These are phyloP conservation scores for Hylaeus anthracinus DNA, from an alignment of 1,140 invertebrate genomes.

Conservation along the genomic window DNA sequence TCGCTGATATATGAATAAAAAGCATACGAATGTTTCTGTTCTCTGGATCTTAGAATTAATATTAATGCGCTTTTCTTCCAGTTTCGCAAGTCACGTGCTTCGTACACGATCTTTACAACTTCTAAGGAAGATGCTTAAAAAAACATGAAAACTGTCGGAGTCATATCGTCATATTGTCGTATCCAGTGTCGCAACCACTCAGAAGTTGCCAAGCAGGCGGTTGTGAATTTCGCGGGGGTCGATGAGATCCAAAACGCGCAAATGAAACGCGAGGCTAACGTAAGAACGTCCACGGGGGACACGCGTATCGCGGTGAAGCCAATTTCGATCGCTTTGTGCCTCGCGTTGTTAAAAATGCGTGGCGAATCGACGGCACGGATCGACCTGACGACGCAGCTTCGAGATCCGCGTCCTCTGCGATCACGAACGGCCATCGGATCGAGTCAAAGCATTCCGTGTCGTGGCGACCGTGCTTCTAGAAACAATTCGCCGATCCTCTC, in stretches of 20 bases:
- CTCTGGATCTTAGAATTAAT: no score
- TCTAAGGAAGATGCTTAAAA: no score
- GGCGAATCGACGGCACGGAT: constrained; percentile 58
- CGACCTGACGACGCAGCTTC: constrained; percentile 61
- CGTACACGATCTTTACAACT: no score
- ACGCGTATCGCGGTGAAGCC: constrained; percentile 53
- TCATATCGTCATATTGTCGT: no score
- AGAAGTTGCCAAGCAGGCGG: no score
- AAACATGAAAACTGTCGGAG: no score
- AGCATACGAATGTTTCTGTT: no score
- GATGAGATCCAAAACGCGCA: not conserved
- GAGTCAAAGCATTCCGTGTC: constrained; percentile 63
- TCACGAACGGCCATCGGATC: constrained; percentile 58
- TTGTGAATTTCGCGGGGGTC: no score
- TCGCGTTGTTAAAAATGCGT: constrained; percentile 62
- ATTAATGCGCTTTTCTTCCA: no score
- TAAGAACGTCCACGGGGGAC: constrained; percentile 32
- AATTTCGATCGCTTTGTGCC: constrained; percentile 58
- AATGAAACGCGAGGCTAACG: constrained; percentile 33
- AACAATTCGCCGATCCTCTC: constrained; percentile 44
- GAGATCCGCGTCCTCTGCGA: constrained; percentile 45
- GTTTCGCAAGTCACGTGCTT: no score
- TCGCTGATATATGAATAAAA: no score
- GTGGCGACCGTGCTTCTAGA: constrained; percentile 38
- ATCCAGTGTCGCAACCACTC: no score